Base-by-base conservation (phyloP, 2,113 vertebrate genomes). In the Orycteropus afer region DNA sequence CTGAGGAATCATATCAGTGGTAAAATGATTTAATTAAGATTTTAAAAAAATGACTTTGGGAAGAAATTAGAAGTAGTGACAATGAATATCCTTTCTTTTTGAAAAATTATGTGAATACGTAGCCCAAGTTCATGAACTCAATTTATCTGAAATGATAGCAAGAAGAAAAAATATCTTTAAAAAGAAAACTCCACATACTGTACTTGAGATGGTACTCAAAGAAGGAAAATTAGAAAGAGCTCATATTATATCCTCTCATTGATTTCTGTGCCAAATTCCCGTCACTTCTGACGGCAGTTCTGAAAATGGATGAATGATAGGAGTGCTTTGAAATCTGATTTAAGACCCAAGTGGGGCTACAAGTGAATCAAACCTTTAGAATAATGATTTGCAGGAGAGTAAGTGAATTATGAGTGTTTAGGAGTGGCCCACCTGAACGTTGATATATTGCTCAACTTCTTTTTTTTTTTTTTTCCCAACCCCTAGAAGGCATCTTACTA, bases 191-290 rank as follows among this genome's bases (percentile, higher is more conserved):
- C 95, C 59, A 78, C 61, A 89, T n/a, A 65, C 79, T 89, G 29
- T 65, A 80, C 69, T 89, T 95, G 76, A 94, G 78, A 73, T 92
- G 34, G 53, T 96, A 22, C 78, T 96, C 86, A 87, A 83, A 69
- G 59, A 83, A 91, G 34, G n/a, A 95, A 95, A 96, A 92, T 94
- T 91, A 95, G 76, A 91, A 86, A 80, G 59, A 83, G 37, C 23
- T 89, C 71, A 87, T 55, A 91, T 94, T 17, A 84, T 84, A 97
- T 89, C 76, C 89, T 94, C 49, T 81, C 95, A 96, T 95, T 95
- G 97, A 97, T 96, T 96, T 95, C 90, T 67, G 65, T 89, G 83
- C 83, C 95, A 92, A 91, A 96, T 94, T 95, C 93, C 92, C 84
- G 95, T 96, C 91, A 94, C 63, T 89, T 78, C 79, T 95, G 92